Base-by-base conservation (phyloP, 92 coral and sea anemone species). In the Phenganax stokvisi region DNA sequence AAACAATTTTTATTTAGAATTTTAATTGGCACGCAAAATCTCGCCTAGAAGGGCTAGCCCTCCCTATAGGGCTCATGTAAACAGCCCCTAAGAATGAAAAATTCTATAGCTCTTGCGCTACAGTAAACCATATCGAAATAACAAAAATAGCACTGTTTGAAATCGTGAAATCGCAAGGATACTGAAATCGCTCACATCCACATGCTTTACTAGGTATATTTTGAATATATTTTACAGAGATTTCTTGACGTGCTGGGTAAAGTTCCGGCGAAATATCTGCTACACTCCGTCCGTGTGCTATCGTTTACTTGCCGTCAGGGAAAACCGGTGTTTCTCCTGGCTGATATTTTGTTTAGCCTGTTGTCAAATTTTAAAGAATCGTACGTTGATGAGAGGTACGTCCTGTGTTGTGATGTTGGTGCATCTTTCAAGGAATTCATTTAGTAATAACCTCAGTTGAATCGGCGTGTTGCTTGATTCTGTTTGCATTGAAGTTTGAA, bases 241-340 rank as follows among this genome's bases (percentile, higher is more conserved):
- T 70, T 91, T 69, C 75, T 89, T 29, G 91, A 85, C 58, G 80
- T 62, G 12, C 31, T 93, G 63, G 82, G 90, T 28, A 81, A 60
- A 37, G 54, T 88, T 25, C 89, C 97, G 9, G 57, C 88, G 59
- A 86, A 72, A 63, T 71, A 85, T 12, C 80, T 91, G 54, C 89
- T 87, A 72, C 87, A 89, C 81, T 90, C 85, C 68, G 79, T 77
- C 85, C 79, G 88, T 27, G 74, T 84, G 52, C 85, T 93, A 7
- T 93, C 88, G 62, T 89, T 92, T 20, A n/a, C 56, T 59, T 76
- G 81, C 81, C 28, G 15, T 64, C 83, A 89, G 87, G 88, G 90
- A 84, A 52, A 93, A 91, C 80, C 98, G 87, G n/a, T 90, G 81
- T 96, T 3, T 82, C 92, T 44, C 87, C 90, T 30, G 88, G 89